Evolutionary conservation across 2,113 vertebrate genomes (phyloP).

Genomic region (Callospermophilus lateralis): DNA sequence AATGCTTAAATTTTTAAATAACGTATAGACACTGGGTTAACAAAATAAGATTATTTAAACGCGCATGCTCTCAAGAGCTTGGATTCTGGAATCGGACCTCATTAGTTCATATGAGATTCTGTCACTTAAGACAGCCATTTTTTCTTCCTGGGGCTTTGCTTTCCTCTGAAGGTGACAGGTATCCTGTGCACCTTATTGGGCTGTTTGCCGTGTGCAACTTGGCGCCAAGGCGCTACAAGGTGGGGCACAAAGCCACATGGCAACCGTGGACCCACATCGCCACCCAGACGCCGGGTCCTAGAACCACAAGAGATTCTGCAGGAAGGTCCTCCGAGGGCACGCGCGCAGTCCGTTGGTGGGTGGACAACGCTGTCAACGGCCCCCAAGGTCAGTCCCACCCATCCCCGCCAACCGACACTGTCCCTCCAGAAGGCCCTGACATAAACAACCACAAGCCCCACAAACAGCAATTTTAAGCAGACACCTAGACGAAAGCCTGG

Average conservation of each 20-base stretch:
- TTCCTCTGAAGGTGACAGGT: not conserved
- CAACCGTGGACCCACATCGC: too few relatives aligned
- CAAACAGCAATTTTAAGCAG: not conserved
- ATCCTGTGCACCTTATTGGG: too few relatives aligned
- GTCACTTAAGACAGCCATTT: too few relatives aligned
- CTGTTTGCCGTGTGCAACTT: not conserved
- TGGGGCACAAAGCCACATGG: too few relatives aligned
- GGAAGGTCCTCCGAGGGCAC: too few relatives aligned
- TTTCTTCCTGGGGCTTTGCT: not conserved
- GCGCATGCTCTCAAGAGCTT: not conserved
- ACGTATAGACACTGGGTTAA: not conserved
- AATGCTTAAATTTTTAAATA: not conserved
- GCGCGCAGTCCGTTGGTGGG: fast-evolving
- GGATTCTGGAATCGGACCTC: not conserved
- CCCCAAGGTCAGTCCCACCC: too few relatives aligned
- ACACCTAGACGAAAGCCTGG: fast-evolving
- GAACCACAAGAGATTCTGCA: too few relatives aligned
- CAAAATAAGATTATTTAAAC: constrained; percentile 2
- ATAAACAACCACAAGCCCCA: not conserved
- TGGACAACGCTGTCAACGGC: fast-evolving
- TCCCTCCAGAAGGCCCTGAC: not conserved
- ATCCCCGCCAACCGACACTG: not conserved
- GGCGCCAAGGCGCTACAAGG: too few relatives aligned
- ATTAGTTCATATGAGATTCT: too few relatives aligned
- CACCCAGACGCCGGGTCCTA: too few relatives aligned